phyloP scores from a whole-genome alignment of 2,888 invertebrate genomes.

The Zygaena filipendulae region DNA sequence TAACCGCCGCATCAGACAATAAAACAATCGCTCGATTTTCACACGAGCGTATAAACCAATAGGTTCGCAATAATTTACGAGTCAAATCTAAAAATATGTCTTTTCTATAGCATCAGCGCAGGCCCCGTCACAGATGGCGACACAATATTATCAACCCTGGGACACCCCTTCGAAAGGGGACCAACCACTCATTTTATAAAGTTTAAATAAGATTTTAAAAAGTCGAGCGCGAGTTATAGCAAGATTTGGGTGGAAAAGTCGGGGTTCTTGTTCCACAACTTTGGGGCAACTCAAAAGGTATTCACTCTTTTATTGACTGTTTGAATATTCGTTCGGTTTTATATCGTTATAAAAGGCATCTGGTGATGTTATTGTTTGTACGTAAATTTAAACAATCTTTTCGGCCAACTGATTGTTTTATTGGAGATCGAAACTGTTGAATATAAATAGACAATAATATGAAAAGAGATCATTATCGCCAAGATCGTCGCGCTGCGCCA shows the following conservation, averaged over 20 bases:
- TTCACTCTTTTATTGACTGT: slow-evolving; percentile 16
- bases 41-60: slow-evolving; percentile 65
- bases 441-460: too few species aligned
- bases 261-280: slow-evolving; percentile 29
- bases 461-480: too few species aligned
- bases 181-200: slow-evolving; percentile 61
- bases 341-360: too few species aligned
- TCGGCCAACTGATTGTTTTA: too few species aligned
- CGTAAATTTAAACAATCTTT: too few species aligned
- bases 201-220: slow-evolving; percentile 68
- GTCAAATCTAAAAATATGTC: slow-evolving; percentile 68
- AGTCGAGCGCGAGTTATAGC: slow-evolving; percentile 42
- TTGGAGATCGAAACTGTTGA: too few species aligned
- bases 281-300: slow-evolving; percentile 22
- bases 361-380: too few species aligned
- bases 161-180: slow-evolving; percentile 48
- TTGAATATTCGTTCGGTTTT: too few species aligned
- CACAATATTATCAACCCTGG: slow-evolving; percentile 53
- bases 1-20: slow-evolving; percentile 52
- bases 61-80: slow-evolving; percentile 63
- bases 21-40: slow-evolving; percentile 52
- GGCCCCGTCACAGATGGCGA: slow-evolving; percentile 61
- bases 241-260: slow-evolving; percentile 32
- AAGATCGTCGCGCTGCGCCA: too few species aligned
- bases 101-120: slow-evolving; percentile 53